These are phyloP conservation scores for Panthera leo DNA, from an alignment of 2,113 vertebrate species.

Conservation along the genomic window DNA sequence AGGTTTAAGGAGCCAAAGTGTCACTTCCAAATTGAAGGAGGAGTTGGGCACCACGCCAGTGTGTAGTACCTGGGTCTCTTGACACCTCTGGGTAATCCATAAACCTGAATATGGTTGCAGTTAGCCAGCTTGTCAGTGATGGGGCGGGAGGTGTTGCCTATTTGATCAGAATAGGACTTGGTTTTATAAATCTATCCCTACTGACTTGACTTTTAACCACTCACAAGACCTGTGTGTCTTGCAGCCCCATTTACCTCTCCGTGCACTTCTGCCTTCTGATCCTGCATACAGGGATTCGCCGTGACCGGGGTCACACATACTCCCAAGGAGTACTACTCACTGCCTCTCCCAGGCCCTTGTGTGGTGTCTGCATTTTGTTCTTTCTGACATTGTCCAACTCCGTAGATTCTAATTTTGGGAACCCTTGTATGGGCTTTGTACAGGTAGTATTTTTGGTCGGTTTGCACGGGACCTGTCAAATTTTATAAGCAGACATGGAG, in stretches of 20 bases:
- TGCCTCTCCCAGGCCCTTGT: background rate
- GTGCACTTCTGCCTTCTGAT: background rate
- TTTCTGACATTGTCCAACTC: background rate
- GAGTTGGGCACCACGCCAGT: background rate
- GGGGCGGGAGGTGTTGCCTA: background rate
- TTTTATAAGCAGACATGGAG: background rate
- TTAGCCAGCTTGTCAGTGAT: background rate
- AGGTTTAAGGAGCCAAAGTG: background rate
- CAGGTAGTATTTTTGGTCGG: background rate
- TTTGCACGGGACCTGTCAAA: background rate
- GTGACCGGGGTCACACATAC: fast-evolving
- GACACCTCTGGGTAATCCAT: background rate
- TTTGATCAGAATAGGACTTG: constrained; percentile 6
- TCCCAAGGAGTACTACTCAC: background rate
- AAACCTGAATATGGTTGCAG: background rate
- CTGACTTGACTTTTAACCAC: background rate
- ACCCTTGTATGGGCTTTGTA: background rate
- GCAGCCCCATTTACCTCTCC: background rate
- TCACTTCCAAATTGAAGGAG: background rate
- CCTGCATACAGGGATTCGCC: background rate
- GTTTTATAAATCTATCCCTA: background rate
- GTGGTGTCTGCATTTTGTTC: background rate
- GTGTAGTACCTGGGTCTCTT: background rate
- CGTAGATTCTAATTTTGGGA: background rate
- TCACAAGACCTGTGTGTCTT: background rate